Conservation (phyloP, 2,888 invertebrate genomes). For the Siphlonurus alternatus region DNA sequence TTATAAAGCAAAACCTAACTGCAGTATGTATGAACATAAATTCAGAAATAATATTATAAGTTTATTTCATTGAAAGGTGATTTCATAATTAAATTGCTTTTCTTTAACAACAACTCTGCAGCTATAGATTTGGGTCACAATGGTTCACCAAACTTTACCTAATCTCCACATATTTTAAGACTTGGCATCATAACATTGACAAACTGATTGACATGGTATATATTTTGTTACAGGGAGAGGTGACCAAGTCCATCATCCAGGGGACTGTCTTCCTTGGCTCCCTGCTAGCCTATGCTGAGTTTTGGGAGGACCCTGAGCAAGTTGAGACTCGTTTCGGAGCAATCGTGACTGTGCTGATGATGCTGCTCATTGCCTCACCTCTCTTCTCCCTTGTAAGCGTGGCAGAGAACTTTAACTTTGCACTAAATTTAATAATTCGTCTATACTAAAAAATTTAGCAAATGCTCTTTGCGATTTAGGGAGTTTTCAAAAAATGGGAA, state of each 20-base stretch:
- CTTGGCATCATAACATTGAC: too few species aligned
- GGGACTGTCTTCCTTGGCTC: slow-evolving; percentile 37
- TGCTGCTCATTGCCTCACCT: slow-evolving; percentile 50
- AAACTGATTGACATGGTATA: too few species aligned
- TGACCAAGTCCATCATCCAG: slow-evolving; percentile 27
- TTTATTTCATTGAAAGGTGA: too few species aligned
- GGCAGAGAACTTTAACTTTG: neutral
- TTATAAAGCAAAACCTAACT: neutral
- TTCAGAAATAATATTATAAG: neutral
- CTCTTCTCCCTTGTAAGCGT: slow-evolving; percentile 46
- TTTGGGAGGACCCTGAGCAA: slow-evolving; percentile 42
- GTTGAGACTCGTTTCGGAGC: slow-evolving; percentile 53
- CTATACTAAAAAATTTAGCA: slow-evolving; percentile 5
- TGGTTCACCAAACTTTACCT: too few species aligned
- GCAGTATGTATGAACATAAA: neutral
- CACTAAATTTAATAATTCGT: neutral
- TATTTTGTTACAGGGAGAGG: too few species aligned
- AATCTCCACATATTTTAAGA: too few species aligned
- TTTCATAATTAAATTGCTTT: too few species aligned
- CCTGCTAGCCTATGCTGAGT: slow-evolving; percentile 42
- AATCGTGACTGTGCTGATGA: slow-evolving; percentile 48
- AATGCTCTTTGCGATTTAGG: neutral
- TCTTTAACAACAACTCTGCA: too few species aligned
- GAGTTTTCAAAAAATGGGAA: slow-evolving; percentile 5
- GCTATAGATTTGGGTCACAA: too few species aligned